Evolutionary conservation across 2,888 invertebrate genomes (phyloP), one percentile per base, ranked within the genome.

Genomic region (Trachelus tabidus): DNA sequence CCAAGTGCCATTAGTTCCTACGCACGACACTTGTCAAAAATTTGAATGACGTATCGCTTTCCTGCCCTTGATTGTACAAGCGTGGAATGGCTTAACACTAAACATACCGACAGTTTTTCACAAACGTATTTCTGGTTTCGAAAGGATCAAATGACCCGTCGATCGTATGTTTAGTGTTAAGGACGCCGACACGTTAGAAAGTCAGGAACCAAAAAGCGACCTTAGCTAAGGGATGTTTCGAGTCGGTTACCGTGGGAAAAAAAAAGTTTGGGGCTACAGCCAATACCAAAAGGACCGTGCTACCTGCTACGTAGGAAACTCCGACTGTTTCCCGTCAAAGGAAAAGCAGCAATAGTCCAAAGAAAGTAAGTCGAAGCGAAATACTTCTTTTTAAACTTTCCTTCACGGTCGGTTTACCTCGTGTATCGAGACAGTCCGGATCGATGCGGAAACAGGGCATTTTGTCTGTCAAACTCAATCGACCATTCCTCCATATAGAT

Each of bases 221-320:
- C 31, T 31, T 11, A 31, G 12, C 30, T 15, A 15, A 34, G 71
- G 71, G 71, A 31, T 31, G 11, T 71, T 71, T 34, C 12, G 33
- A 71, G 71, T 71, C 33, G 9, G 71, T 71, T 71, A 15, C 15
- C 71, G 71, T 71, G 71, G 71, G 71, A 71, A 71, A 71, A 34
- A 69, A 31, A 15, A 34, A 71, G 12, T 34, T 31, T 34, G 31
- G 71, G 71, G 12, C 30, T 31, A 1, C 31, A 15, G 15, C 30
- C 31, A 33, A 79, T 79, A 81, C 77, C 76, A 73, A 75, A 78
- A 75, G 78, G 76, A 4, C 37, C 69, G 78, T 40, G 75, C 76
- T 80, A 83, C 80, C 82, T 80, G 83, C 69, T 71, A 76, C 68
- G 71, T 77, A 77, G 75, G 73, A 81, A 75, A 78, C 79, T 12